These are phyloP conservation scores for Cygnus atratus DNA, from an alignment of 2,113 vertebrate species.

Conservation along the genomic window DNA sequence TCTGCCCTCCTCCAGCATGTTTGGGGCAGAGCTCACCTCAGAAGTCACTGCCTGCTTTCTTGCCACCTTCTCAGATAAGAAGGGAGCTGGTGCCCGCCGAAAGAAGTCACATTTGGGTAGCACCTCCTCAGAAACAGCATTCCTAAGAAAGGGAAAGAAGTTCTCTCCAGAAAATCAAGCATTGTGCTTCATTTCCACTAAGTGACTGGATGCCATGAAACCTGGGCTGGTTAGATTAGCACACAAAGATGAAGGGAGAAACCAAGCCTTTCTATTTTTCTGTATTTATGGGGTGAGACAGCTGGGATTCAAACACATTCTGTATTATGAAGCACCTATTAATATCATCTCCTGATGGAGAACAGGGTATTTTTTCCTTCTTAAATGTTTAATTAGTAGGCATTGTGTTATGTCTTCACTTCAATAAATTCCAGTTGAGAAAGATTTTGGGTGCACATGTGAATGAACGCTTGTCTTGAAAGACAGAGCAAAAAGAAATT, in stretches of 20 bases:
- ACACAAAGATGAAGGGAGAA: background rate
- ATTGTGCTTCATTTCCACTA: background rate
- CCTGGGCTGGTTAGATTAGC: background rate
- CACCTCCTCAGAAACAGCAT: background rate
- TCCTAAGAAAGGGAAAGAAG: background rate
- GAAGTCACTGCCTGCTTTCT: background rate
- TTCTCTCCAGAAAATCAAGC: background rate
- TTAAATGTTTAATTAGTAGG: constrained; percentile 40
- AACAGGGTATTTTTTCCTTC: constrained; percentile 9
- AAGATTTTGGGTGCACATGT: constrained; percentile 40
- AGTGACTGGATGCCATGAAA: background rate
- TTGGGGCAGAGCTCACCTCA: background rate
- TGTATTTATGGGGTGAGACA: constrained; percentile 19
- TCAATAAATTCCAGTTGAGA: constrained; percentile 49
- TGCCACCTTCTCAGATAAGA: background rate
- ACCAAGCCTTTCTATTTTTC: constrained; percentile 5
- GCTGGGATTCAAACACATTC: constrained; percentile 34
- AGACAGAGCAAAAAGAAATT: constrained; percentile 75
- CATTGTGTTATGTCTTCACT: constrained; percentile 36
- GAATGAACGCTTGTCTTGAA: constrained; percentile 66
- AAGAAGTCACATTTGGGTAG: background rate
- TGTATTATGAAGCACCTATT: constrained; percentile 44
- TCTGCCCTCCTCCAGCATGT: background rate
- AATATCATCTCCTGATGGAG: constrained; percentile 20
- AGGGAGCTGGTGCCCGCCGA: background rate